phyloP scores from a whole-genome alignment of 2,113 vertebrate genomes.

The Melospiza georgiana region DNA sequence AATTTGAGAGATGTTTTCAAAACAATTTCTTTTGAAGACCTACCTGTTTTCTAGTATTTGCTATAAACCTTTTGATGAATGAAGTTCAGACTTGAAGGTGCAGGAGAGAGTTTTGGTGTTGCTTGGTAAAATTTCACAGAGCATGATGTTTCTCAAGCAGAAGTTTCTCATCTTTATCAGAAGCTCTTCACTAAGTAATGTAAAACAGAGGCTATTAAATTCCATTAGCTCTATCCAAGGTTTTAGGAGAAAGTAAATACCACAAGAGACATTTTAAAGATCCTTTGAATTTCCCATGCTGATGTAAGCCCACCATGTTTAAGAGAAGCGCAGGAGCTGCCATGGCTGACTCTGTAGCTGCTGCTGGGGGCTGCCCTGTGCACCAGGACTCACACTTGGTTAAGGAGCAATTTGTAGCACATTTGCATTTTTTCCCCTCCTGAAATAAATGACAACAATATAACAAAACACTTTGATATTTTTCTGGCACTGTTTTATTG shows the following conservation, averaged over 20 bases:
- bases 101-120: background rate
- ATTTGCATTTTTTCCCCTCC: background rate
- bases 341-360: background rate
- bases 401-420: background rate
- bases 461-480: background rate
- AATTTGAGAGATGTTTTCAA: background rate
- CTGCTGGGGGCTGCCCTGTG: background rate
- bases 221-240: background rate
- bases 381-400: background rate
- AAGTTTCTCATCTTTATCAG: background rate
- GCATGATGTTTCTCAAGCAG: background rate
- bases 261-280: background rate
- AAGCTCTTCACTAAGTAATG: background rate
- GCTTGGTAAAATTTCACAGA: background rate
- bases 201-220: background rate
- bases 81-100: background rate
- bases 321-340: background rate
- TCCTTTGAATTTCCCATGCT: background rate
- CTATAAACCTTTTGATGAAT: background rate
- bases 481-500: background rate
- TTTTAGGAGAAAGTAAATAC: background rate
- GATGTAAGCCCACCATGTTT: background rate
- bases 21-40: background rate
- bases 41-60: background rate
- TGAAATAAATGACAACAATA: background rate